These are phyloP conservation scores for Plagiodera versicolora DNA, from an alignment of 2,888 invertebrate species.

Conservation along the genomic window DNA sequence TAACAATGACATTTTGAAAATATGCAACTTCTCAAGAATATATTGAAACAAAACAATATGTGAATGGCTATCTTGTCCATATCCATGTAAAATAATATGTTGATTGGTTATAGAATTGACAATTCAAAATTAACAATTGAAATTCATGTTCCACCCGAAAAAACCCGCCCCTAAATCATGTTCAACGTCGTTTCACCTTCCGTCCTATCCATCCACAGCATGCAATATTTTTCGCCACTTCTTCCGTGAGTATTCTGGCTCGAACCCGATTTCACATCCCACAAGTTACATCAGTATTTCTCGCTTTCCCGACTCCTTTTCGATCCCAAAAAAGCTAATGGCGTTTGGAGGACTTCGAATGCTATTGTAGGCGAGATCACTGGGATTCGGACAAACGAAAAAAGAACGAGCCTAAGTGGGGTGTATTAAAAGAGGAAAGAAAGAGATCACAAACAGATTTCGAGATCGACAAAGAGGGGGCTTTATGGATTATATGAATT, in stretches of 20 bases:
- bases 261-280: neutral
- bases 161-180: neutral
- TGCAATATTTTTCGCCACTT: neutral
- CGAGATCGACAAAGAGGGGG: neutral
- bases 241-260: neutral
- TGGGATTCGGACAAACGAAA: neutral
- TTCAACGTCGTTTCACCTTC: neutral
- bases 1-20: no score
- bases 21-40: no score
- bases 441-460: neutral
- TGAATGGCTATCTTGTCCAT: no score
- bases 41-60: no score
- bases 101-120: no score
- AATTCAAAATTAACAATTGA: no score
- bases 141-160: no score
- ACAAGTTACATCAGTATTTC: constrained; percentile 8
- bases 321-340: constrained; percentile 25
- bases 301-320: constrained; percentile 12
- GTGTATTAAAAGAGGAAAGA: neutral
- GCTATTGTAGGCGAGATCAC: constrained; percentile 9
- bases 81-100: no score
- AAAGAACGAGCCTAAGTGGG: neutral
- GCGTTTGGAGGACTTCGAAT: constrained; percentile 21
- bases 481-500: neutral
- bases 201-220: neutral